Percentiles rank a stretch among this genome's conserved stretches.
Evolutionary conservation across 2,888 invertebrate species (phyloP).

Genomic region (Apomyelois bistriatella): DNA sequence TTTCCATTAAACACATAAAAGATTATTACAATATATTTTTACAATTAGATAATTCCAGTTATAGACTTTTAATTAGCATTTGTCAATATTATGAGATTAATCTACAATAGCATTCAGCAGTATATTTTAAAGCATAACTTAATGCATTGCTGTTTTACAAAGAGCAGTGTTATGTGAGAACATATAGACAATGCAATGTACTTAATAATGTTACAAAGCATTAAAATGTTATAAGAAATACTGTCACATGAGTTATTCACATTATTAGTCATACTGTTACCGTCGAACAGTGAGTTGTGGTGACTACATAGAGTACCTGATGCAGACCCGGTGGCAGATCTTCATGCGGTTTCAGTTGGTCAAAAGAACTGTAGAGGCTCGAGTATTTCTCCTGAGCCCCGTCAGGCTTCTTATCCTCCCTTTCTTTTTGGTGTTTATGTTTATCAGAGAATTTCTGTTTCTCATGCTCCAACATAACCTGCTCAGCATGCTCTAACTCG

Average conservation of each 20-base stretch:
- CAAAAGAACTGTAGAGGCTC: constrained; percentile 68
- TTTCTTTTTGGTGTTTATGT: constrained; percentile 49
- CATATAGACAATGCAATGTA: not conserved
- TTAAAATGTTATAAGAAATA: constrained; percentile 6
- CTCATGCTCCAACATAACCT: constrained; percentile 77
- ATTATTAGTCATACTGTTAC: constrained; percentile 25
- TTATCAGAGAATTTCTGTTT: constrained; percentile 67
- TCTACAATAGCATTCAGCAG: not conserved
- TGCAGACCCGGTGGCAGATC: constrained; percentile 59
- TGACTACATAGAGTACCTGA: constrained; percentile 60
- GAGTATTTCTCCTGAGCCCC: constrained; percentile 58
- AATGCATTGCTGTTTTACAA: constrained; percentile 12
- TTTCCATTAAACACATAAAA: not conserved
- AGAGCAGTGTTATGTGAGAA: not conserved
- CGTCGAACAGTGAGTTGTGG: constrained; percentile 30
- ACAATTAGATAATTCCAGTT: not conserved
- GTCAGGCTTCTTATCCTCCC: constrained; percentile 32
- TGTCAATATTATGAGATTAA: not conserved
- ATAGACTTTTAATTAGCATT: not conserved
- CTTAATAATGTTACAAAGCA: constrained; percentile 1
- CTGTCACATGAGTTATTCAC: constrained; percentile 12
- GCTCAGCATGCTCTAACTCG: constrained; percentile 75
- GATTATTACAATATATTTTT: not conserved
- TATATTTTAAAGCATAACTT: constrained; percentile 1
- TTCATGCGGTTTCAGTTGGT: constrained; percentile 64